Evolutionary conservation across 2,888 invertebrate species (phyloP).

Genomic region (Mythimna loreyi): DNA sequence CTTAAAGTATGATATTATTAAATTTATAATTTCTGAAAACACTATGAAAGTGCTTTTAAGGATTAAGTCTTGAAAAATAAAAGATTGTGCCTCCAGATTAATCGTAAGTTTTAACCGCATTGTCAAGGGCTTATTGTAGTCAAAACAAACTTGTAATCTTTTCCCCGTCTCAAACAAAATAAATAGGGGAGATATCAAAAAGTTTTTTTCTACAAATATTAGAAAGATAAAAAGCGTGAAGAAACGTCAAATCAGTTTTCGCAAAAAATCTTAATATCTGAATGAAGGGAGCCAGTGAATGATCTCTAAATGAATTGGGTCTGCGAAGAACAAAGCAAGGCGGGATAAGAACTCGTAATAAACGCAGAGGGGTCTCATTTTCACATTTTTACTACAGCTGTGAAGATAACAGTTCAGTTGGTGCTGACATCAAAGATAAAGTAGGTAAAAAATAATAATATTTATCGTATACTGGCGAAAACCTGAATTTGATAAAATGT

Average conservation of each 20-base stretch:
- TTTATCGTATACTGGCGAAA: not conserved
- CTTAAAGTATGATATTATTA: not conserved
- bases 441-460: slow-evolving; percentile 4
- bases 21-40: not conserved
- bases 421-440: slow-evolving; percentile 40
- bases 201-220: slow-evolving; percentile 30
- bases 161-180: not conserved
- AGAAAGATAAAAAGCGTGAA: slow-evolving; percentile 26
- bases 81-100: no score
- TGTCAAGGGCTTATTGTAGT: not conserved
- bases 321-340: slow-evolving; percentile 71
- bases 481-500: no score
- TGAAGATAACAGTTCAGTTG: slow-evolving; percentile 67
- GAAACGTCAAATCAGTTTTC: slow-evolving; percentile 61
- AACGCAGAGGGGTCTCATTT: slow-evolving; percentile 70
- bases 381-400: slow-evolving; percentile 70
- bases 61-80: no score
- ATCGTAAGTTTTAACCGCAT: not conserved
- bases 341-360: slow-evolving; percentile 73
- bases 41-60: not conserved
- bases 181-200: not conserved
- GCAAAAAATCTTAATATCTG: slow-evolving; percentile 60
- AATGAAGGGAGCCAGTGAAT: slow-evolving; percentile 62
- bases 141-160: not conserved
- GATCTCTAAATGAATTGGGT: slow-evolving; percentile 66